Evolutionary conservation across 2,797 vertebrate species (phyloP), one percentile per base, ranked within the genome.

Genomic region (Hybognathus amarus): DNA sequence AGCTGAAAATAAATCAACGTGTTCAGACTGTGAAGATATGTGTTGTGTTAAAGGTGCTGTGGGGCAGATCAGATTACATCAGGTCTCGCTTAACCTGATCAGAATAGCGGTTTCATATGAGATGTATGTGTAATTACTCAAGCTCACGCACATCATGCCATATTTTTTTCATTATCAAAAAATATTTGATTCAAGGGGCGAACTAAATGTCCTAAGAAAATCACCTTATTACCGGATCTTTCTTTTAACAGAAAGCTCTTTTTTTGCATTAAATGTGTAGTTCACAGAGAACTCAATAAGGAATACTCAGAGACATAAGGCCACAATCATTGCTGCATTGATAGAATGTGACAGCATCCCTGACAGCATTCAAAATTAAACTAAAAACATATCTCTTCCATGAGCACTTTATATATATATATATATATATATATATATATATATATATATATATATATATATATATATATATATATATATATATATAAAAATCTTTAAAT

Each of bases 1-100:
- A 78, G 66, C 67, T 38, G 75, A 68, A 78, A 78, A 71, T 78
- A 71, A 83, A 83, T 83, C 75, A 70, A 83, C 70, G 54, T 78
- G 40, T 15, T 70, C n/a, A 73, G 61, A 67, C 64, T 82, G 52
- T 79, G 69, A 80, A 79, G 63, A 75, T 79, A 59, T 50, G 71
- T 33, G 79, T 54, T 79, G 63, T 63, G 61, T 61, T 86, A 80
- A 79, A 69, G 36, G 77, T 82, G 67, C 33, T 63, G 67, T 59
- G 38, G 38, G 63, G 40, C 9, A 79, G 80, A 67, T 80, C 75
- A 68, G 77, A 83, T 83, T 77, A 47, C 74, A 83, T 83, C 82
- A 71, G 50, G 74, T 83, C 64, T 56, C 20, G 71, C 73, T 68
- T 83, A 77, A 83, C 71, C 52, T 66, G 79, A 84, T 81, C 84